Base-by-base conservation (phyloP, 2,888 invertebrate genomes). In the Lithophane leautieri region DNA sequence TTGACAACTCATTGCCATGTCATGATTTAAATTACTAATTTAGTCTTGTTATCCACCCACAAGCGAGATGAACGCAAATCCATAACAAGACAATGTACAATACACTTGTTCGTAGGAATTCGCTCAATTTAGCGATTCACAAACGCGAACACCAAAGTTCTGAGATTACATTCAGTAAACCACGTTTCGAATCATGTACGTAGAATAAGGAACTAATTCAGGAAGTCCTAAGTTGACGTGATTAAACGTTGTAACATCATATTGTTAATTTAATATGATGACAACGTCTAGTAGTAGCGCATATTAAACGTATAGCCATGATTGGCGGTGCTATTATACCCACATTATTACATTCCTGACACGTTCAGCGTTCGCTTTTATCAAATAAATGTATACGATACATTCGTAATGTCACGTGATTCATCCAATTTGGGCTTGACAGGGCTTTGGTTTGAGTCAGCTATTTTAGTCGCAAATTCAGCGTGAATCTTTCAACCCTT, bases 341-440 rank as follows among this genome's bases (percentile, higher is more conserved):
- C 78, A 90, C 91, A 93, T 94, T 95, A 95, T 95, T 94, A 95
- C 94, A 95, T 95, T 95, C 95, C 91, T 90, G 93, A 94, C 95
- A 94, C 94, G 94, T 94, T 91, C 90, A 85, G 86, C 89, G 90
- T 90, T 90, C 88, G 93, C 91, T 94, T 94, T 93, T 94, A 94
- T 93, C 95, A 94, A 93, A 95, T 94, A 94, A 93, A 94, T 92
- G 93, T 91, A 87, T 91, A 90, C 90, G 91, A 92, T 92, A 92
- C 91, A 93, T 92, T 92, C 89, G 91, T 90, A 92, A 93, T 91
- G 93, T 94, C 93, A 91, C 89, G 90, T 90, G 91, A 93, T 91
- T 92, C 91, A 91, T 93, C 90, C 93, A 94, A 94, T 95, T 94
- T 94, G 90, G 90, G 89, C 92, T 90, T 93, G 93, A 93, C 92